Base-by-base conservation (phyloP, 2,113 vertebrate species). In the Hydropotes inermis region DNA sequence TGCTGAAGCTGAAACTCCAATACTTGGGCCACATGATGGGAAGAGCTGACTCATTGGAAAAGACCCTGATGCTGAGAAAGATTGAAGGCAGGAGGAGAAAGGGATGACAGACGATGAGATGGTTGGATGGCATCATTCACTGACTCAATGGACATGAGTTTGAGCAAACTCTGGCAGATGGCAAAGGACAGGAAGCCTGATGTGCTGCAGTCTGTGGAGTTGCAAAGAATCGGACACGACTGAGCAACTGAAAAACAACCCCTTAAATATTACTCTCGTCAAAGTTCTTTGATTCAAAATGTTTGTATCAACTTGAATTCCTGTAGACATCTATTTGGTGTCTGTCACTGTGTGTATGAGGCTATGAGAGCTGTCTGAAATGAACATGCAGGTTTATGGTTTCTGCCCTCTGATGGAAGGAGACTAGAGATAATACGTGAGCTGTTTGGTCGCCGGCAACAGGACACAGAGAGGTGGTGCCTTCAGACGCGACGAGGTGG, bases 401-500 rank as follows among this genome's bases (percentile, higher is more conserved):
- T 19, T 39, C 12, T 9, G 1, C 27, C 25, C 30, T 55, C 15
- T 36, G 4, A 27, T 2, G 2, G 21, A 19, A 52, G 50, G 33
- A 57, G 33, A 9, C 67, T 21, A 70, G 67, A 70, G 0, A 17
- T 21, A 23, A 70, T 5, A 8, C 16, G 0, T 0, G 33, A 33
- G 4, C 12, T 12, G 1, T 21, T 2, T 15, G 47, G 1, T 67
- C 89, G 1, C 2, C 7, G 5, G 7, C 2, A 27, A 21, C 33
- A 8, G 54, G 47, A 25, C 25, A 6, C 33, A 1, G 30, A 47
- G 36, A 47, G 14, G 7, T 0, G 19, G 19, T 7, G 52, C 78
- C 57, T 11, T 12, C 33, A 4, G 61, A 19, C 0, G 0, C 7
- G 6, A 23, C 0, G 3, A 58, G 36, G 1, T 39, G 6, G 1